Conservation (phyloP, 2,797 vertebrate genomes). For the Pangasius larnaudii region DNA sequence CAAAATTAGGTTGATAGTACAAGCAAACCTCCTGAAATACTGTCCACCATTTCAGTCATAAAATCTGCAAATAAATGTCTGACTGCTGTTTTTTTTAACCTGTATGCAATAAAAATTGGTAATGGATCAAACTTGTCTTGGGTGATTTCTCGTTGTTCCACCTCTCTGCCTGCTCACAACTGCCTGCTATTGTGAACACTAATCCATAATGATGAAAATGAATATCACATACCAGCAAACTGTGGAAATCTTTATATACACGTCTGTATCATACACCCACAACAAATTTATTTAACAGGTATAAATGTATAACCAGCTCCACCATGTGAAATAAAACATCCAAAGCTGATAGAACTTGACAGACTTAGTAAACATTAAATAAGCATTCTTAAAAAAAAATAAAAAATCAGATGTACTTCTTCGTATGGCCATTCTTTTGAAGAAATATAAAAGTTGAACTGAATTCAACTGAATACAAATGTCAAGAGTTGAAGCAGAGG, state of each 20-base stretch:
- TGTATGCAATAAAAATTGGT: conserved; percentile 55
- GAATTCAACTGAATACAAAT: not conserved
- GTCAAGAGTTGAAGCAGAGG: not conserved
- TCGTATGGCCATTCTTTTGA: not conserved
- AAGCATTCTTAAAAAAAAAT: not conserved
- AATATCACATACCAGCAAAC: not conserved
- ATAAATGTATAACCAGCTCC: not conserved
- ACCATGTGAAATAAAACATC: not conserved
- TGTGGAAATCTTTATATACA: not conserved
- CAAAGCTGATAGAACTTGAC: not conserved
- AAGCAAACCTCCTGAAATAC: conserved; percentile 8
- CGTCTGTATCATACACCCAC: not conserved
- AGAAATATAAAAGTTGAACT: not conserved
- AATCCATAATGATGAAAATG: not conserved
- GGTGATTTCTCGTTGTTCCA: not conserved
- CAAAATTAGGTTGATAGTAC: not conserved
- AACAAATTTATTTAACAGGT: not conserved
- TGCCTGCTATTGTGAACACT: not conserved
- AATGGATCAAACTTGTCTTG: not conserved
- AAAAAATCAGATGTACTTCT: not conserved
- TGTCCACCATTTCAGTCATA: conserved; percentile 32
- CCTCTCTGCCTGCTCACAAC: not conserved
- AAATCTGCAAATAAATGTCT: conserved; percentile 20
- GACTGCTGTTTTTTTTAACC: conserved; percentile 39
- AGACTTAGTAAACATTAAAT: not conserved